Conservation (phyloP, 2,113 vertebrate genomes). For the Gymnorhina tibicen region DNA sequence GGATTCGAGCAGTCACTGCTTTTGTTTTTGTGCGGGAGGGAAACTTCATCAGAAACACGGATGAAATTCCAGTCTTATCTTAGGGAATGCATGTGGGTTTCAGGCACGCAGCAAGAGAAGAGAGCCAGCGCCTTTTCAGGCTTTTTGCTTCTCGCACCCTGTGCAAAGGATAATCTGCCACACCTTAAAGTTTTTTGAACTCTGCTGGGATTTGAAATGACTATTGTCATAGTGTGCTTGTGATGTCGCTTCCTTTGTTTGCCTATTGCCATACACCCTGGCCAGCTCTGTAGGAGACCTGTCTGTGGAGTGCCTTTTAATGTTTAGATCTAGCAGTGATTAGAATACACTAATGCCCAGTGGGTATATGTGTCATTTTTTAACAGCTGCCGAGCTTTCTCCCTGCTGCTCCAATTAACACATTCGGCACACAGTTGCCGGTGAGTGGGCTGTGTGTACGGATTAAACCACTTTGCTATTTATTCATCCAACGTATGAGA, state of each 20-base stretch:
- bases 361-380: constrained; percentile 76
- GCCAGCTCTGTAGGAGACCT: constrained; percentile 35
- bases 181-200: constrained; percentile 15
- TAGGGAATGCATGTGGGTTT: constrained; percentile 1
- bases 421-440: constrained; percentile 54
- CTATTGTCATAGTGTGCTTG: background rate
- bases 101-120: background rate
- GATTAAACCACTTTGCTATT: constrained; percentile 74
- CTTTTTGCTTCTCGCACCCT: background rate
- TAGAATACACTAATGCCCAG: constrained; percentile 73
- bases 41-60: background rate
- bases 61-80: constrained; percentile 46
- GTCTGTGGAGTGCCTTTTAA: constrained; percentile 63
- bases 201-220: background rate
- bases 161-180: background rate
- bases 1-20: background rate
- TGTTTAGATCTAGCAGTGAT: constrained; percentile 70
- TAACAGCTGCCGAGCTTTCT: constrained; percentile 77
- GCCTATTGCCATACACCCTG: background rate
- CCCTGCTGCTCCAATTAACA: constrained; percentile 80
- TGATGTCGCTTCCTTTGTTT: constrained; percentile 51
- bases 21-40: background rate
- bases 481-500: background rate
- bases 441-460: constrained; percentile 71
- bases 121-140: background rate